These are phyloP conservation scores for Eospalax fontanierii DNA, from an alignment of 2,797 vertebrate species.

Conservation along the genomic window DNA sequence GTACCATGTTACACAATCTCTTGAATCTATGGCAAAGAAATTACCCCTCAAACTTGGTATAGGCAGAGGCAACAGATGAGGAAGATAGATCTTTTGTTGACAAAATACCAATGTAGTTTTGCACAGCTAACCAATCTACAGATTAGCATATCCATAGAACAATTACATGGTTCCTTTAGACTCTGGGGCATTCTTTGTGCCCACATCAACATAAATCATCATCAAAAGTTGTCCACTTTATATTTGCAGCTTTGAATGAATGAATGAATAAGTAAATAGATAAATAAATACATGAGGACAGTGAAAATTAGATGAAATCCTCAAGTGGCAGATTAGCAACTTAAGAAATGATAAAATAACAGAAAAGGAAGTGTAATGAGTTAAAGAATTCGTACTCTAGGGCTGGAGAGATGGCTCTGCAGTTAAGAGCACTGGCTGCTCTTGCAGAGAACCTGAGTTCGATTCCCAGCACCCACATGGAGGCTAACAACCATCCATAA, in stretches of 20 bases:
- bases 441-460: too few relatives aligned
- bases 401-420: too few relatives aligned
- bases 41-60: neutral
- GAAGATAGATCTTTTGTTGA: neutral
- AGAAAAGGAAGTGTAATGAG: conserved; percentile 56
- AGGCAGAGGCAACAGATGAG: neutral
- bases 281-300: neutral
- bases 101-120: conserved; percentile 12
- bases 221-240: conserved; percentile 38
- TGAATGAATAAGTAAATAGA: conserved; percentile 11
- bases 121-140: conserved; percentile 4
- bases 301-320: conserved; percentile 54
- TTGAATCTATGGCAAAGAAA: neutral
- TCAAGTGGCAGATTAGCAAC: conserved; percentile 35
- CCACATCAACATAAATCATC: conserved; percentile 4
- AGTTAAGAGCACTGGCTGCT: too few relatives aligned
- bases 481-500: too few relatives aligned
- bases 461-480: too few relatives aligned
- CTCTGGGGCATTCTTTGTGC: neutral
- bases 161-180: conserved; percentile 18
- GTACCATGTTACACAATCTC: neutral
- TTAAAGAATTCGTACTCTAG: too few relatives aligned
- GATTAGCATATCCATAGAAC: neutral
- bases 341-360: conserved; percentile 49
- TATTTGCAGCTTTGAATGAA: conserved; percentile 62